Evolutionary conservation across 1,140 invertebrate genomes (phyloP).

Genomic region (Chionoecetes opilio): DNA sequence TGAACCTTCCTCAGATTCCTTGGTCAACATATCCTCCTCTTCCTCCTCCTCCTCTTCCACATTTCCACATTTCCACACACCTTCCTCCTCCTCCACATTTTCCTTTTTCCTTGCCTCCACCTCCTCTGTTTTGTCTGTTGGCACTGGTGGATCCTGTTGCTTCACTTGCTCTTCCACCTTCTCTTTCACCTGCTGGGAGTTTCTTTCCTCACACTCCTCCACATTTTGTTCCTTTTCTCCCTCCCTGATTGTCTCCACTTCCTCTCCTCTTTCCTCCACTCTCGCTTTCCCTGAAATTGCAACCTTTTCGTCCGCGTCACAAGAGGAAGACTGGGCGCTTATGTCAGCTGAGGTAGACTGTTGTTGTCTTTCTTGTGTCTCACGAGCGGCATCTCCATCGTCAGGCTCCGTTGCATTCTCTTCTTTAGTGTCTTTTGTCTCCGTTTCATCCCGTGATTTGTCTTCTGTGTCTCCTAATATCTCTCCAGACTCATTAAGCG

Average conservation of each 20-base stretch:
- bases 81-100: conserved; percentile 62
- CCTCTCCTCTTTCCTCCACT: conserved; percentile 3
- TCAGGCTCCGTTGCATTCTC: background rate
- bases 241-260: background rate
- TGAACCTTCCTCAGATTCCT: conserved; percentile 70
- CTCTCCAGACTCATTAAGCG: background rate
- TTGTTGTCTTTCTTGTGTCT: conserved; percentile 5
- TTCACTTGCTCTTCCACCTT: no score
- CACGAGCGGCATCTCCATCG: background rate
- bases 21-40: conserved; percentile 74
- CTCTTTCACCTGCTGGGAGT: background rate
- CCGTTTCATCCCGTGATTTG: background rate
- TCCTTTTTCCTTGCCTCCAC: background rate
- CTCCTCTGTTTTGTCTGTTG: background rate
- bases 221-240: background rate
- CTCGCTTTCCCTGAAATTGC: background rate
- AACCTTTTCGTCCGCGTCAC: conserved; percentile 42
- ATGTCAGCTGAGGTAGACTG: conserved; percentile 33
- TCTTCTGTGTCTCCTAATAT: conserved; percentile 36
- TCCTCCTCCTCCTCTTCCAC: conserved; percentile 73
- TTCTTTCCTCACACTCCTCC: background rate
- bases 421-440: background rate
- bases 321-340: conserved; percentile 34
- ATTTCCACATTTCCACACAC: no score
- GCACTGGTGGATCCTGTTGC: no score